Percentiles rank a stretch among this genome's conserved stretches.
These are phyloP conservation scores for Acipenser oxyrinchus DNA, from an alignment of 2,797 vertebrate genomes.

Conservation along the genomic window DNA sequence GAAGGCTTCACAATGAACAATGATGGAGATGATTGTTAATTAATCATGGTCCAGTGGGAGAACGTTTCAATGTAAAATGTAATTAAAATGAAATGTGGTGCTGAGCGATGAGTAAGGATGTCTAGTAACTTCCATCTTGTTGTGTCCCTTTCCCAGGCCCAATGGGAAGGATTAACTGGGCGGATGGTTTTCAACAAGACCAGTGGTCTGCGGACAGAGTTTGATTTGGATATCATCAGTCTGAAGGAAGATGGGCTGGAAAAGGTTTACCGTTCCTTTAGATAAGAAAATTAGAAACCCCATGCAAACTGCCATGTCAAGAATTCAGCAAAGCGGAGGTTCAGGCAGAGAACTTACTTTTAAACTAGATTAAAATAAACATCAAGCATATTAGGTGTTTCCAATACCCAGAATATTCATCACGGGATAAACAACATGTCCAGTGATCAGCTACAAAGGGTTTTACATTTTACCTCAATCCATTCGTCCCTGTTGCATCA, in stretches of 20 bases:
- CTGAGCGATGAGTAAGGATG: constrained; percentile 52
- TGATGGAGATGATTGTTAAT: constrained; percentile 73
- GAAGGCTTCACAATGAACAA: constrained; percentile 38
- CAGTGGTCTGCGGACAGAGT: constrained; percentile 87
- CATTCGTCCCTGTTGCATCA: no score
- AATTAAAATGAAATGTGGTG: constrained; percentile 76
- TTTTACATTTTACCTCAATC: no score
- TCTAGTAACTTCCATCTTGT: constrained; percentile 30
- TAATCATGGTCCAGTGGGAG: constrained; percentile 74
- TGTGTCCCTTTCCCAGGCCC: constrained; percentile 69
- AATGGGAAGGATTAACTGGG: constrained; percentile 96
- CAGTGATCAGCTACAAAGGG: no score
- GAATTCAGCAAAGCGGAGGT: no score
- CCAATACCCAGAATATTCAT: no score
- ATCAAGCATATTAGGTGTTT: no score
- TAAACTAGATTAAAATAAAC: no score
- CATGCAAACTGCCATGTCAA: no score
- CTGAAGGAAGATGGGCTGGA: constrained; percentile 94
- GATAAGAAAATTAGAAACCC: no score
- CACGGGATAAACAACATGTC: no score
- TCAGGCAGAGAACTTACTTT: no score
- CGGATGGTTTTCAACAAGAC: constrained; percentile 93
- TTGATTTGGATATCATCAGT: constrained; percentile 92
- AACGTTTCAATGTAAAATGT: constrained; percentile 66
- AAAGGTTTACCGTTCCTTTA: constrained; percentile 63